Evolutionary conservation across 2,113 vertebrate species (phyloP).

Genomic region (Phodopus roborovskii): DNA sequence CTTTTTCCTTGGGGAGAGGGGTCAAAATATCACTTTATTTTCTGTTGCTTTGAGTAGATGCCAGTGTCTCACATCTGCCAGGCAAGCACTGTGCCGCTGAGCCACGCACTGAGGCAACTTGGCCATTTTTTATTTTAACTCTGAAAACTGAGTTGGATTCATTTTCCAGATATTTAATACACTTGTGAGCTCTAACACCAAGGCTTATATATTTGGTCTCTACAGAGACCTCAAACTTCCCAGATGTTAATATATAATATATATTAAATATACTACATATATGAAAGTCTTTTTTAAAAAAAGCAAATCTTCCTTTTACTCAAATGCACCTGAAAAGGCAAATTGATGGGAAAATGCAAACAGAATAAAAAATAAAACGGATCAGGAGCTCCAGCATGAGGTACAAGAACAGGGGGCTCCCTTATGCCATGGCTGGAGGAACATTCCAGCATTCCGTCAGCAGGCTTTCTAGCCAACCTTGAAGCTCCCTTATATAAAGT

Average conservation of each 20-base stretch:
- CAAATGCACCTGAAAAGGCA: conserved; percentile 20
- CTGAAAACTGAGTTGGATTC: not conserved
- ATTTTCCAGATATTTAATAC: not conserved
- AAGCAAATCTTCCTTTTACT: not conserved
- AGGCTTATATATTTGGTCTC: not conserved
- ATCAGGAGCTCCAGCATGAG: conserved; percentile 31
- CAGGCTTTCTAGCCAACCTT: conserved; percentile 79
- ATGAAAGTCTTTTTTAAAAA: not conserved
- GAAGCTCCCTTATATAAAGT: conserved; percentile 82
- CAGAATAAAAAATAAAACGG: conserved; percentile 42
- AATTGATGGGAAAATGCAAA: conserved; percentile 54
- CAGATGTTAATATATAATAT: not conserved
- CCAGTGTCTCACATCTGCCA: not conserved
- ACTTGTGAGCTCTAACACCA: not conserved
- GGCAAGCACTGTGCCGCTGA: not conserved
- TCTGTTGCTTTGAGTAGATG: not conserved
- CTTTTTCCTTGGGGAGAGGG: not conserved
- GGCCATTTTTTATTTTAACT: too few relatives aligned
- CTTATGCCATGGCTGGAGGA: conserved; percentile 78
- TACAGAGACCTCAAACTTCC: not conserved
- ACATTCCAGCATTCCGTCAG: conserved; percentile 79
- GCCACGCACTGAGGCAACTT: too few relatives aligned
- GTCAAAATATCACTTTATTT: not conserved
- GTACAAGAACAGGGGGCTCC: conserved; percentile 83
- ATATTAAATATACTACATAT: not conserved